A percentile compares a stretch with the other conserved stretches of the same genome.
Conservation (phyloP, 53 echinoderm and acorn worm genomes). For the Mesocentrotus franciscanus region DNA sequence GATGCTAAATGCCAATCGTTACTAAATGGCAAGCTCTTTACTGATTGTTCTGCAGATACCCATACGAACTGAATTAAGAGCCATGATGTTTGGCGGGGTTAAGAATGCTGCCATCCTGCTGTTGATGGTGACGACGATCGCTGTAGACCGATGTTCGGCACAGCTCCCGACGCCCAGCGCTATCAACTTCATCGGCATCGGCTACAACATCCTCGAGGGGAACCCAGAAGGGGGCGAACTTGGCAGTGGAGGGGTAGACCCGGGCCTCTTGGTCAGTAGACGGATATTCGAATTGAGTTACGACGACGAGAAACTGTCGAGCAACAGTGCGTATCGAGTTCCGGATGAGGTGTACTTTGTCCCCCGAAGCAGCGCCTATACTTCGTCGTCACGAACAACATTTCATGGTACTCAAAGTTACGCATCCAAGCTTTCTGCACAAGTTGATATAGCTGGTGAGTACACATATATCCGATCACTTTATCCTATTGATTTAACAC, state of each 20-base stretch:
- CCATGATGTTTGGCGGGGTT: background rate
- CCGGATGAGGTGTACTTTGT: constrained; percentile 77
- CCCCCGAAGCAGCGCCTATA: constrained; percentile 52
- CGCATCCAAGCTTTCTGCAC: constrained; percentile 58
- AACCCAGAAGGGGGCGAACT: constrained; percentile 79
- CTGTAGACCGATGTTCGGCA: background rate
- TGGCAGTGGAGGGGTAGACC: constrained; percentile 71
- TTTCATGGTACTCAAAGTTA: constrained; percentile 79
- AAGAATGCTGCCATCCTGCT: background rate
- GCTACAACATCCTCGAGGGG: constrained; percentile 79
- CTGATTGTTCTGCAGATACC: background rate
- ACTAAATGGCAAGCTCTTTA: background rate
- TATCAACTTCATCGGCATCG: constrained; percentile 69
- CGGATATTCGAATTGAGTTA: constrained; percentile 72
- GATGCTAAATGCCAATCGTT: no score
- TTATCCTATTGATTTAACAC: background rate
- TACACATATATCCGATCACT: background rate
- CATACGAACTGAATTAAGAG: background rate
- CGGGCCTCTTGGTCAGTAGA: constrained; percentile 73
- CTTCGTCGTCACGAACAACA: background rate
- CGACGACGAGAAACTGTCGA: constrained; percentile 52
- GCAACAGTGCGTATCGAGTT: constrained; percentile 52
- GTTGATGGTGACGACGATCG: background rate
- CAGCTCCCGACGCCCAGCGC: background rate
- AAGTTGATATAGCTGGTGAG: constrained; percentile 56